A percentile compares a stretch with the other conserved stretches of the same genome.
These are phyloP conservation scores for Oplegnathus fasciatus DNA, from an alignment of 2,113 vertebrate genomes.

Conservation along the genomic window DNA sequence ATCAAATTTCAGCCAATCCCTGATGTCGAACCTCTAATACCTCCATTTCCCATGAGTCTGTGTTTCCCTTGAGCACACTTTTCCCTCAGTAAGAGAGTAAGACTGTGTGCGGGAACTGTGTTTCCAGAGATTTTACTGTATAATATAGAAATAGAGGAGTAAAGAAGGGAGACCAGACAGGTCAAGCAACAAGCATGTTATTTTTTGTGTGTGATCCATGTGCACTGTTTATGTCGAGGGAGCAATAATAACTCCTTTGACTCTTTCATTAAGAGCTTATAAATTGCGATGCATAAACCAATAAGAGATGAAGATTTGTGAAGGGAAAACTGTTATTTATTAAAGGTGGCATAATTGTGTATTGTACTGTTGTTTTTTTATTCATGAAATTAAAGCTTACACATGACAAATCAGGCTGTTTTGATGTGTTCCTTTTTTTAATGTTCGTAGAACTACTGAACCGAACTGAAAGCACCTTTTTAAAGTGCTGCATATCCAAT, in stretches of 20 bases:
- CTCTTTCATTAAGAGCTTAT: constrained; percentile 32
- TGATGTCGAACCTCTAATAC: constrained; percentile 4
- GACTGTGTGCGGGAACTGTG: neutral
- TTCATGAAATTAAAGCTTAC: constrained; percentile 77
- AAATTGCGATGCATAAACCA: constrained; percentile 57
- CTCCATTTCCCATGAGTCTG: constrained; percentile 4
- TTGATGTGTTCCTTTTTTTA: neutral
- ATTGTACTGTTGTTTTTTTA: constrained; percentile 78
- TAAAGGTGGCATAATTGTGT: constrained; percentile 74
- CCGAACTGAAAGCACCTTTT: neutral
- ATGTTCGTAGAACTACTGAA: no score
- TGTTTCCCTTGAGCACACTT: neutral
- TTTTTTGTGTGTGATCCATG: constrained; percentile 64
- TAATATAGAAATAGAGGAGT: constrained; percentile 20
- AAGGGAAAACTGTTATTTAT: constrained; percentile 76
- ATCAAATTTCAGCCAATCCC: constrained; percentile 1
- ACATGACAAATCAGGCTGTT: constrained; percentile 44
- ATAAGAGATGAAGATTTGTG: constrained; percentile 53
- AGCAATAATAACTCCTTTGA: constrained; percentile 10
- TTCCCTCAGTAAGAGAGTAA: neutral
- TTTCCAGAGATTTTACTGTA: constrained; percentile 48
- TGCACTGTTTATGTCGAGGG: constrained; percentile 52
- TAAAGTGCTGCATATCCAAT: neutral
- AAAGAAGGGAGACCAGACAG: constrained; percentile 2
- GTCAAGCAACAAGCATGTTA: constrained; percentile 47